Percentiles rank a stretch among this genome's conserved stretches.
Conservation (phyloP, 92 coral and sea anemone species). For the Epizoanthus stellaris region DNA sequence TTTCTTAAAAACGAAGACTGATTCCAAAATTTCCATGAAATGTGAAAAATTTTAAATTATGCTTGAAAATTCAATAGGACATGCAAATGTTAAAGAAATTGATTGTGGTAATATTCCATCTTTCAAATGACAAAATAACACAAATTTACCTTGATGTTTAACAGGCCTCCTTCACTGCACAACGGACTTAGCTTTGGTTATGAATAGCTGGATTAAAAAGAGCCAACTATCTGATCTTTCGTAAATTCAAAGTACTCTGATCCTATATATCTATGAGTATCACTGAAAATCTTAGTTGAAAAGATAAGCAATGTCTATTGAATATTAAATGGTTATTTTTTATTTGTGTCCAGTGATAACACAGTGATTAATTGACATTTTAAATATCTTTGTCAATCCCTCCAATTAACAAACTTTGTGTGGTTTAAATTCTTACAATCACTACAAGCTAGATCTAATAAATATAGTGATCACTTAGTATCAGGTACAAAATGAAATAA, state of each 20-base stretch:
- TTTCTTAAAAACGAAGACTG: no score
- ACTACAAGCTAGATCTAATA: neutral
- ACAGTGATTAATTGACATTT: neutral
- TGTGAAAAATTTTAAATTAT: no score
- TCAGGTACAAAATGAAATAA: neutral
- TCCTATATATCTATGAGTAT: neutral
- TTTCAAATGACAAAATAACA: no score
- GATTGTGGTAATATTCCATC: no score
- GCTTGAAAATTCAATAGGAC: no score
- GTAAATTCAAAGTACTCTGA: neutral
- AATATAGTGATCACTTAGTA: neutral
- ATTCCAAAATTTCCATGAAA: no score
- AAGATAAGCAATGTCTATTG: neutral
- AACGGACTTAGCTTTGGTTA: no score
- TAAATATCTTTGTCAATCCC: neutral
- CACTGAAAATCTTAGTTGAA: neutral
- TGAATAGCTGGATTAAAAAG: no score
- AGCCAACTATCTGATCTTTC: neutral
- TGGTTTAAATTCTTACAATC: neutral
- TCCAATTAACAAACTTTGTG: slow-evolving; percentile 11
- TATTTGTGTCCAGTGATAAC: neutral
- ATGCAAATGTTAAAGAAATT: no score
- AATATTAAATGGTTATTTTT: neutral
- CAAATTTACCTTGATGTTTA: no score
- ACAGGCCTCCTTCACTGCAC: no score